Percentiles rank a stretch among this genome's conserved stretches.
These are phyloP conservation scores for Jaculus jaculus DNA, from an alignment of 2,113 vertebrate genomes.

Conservation along the genomic window DNA sequence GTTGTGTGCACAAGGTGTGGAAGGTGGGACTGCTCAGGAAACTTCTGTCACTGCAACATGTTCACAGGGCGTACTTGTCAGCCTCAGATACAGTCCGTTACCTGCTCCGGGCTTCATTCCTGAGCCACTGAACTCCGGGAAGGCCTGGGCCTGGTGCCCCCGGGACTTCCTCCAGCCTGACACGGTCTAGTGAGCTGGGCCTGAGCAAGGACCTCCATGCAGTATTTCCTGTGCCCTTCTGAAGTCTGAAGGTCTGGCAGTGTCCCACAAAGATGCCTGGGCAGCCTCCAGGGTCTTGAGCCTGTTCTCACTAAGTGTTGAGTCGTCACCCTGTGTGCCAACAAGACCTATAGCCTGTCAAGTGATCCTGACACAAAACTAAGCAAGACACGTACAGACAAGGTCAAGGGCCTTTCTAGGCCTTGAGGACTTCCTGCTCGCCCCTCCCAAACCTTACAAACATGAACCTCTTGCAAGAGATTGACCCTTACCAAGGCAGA, in stretches of 20 bases:
- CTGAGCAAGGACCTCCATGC: no score
- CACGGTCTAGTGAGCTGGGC: no score
- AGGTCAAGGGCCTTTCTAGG: neutral
- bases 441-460: neutral
- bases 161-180: neutral
- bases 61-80: no score
- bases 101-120: neutral
- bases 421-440: no score
- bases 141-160: neutral
- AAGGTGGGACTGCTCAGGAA: no score
- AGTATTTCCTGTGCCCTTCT: no score
- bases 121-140: neutral
- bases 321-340: no score
- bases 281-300: accelerated
- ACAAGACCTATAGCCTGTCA: no score
- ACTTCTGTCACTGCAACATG: neutral
- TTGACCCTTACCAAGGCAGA: neutral
- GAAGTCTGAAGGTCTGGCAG: neutral
- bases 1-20: no score
- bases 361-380: neutral
- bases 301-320: accelerated
- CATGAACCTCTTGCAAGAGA: neutral
- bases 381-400: no score
- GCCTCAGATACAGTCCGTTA: no score
- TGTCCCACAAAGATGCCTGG: no score